Evolutionary conservation across 2,797 vertebrate species (phyloP).

Genomic region (Sorex maritimensis): DNA sequence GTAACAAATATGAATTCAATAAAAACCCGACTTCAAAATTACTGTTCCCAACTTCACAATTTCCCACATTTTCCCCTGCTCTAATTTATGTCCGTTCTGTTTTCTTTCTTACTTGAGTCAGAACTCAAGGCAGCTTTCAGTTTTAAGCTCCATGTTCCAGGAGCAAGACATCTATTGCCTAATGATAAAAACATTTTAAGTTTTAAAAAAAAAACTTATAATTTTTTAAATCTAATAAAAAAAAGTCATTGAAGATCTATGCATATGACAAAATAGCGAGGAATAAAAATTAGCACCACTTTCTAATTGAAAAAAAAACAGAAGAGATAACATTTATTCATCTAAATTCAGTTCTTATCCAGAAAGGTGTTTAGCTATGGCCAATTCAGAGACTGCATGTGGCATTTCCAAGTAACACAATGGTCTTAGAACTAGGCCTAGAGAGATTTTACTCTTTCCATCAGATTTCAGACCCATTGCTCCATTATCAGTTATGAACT

Average conservation of each 20-base stretch:
- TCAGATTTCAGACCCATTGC: not conserved
- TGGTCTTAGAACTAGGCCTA: not conserved
- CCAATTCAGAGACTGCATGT: not conserved
- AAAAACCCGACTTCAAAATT: not conserved
- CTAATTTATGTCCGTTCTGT: not conserved
- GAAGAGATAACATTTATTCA: not conserved
- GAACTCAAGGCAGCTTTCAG: not conserved
- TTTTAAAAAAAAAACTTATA: not conserved
- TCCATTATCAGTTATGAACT: not conserved
- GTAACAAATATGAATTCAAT: not conserved
- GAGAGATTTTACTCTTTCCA: not conserved
- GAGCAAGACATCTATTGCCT: not conserved
- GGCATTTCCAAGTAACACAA: not conserved
- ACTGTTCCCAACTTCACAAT: not conserved
- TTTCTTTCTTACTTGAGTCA: conserved; percentile 29
- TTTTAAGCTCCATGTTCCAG: conserved; percentile 53
- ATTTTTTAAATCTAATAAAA: not conserved
- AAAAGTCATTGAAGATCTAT: not conserved
- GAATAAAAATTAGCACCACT: conserved; percentile 37
- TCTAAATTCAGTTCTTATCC: not conserved
- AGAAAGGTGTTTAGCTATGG: conserved; percentile 8
- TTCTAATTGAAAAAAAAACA: conserved; percentile 18
- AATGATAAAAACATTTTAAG: not conserved
- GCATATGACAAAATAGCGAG: not conserved
- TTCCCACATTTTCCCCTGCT: not conserved